Conservation (phyloP, 2,888 invertebrate genomes). For the Polyommatus icarus region DNA sequence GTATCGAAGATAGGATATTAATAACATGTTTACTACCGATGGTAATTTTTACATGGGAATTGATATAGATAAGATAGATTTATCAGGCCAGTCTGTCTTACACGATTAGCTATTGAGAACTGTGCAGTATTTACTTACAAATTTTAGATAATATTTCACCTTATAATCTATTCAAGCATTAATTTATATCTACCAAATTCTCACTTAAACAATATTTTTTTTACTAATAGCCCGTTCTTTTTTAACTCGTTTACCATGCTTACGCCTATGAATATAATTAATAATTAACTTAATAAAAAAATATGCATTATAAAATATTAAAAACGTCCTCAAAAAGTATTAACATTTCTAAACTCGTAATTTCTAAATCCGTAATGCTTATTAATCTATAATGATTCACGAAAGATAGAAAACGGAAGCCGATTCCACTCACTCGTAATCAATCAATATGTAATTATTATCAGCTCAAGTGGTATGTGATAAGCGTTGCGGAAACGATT, state of each 20-base stretch:
- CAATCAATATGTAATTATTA: constrained; percentile 7
- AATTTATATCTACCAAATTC: too few species aligned
- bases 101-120: neutral
- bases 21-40: constrained; percentile 25
- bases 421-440: neutral
- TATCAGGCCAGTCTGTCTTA: neutral
- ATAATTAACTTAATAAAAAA: too few species aligned
- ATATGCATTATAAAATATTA: too few species aligned
- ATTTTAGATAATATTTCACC: too few species aligned
- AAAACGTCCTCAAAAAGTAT: too few species aligned
- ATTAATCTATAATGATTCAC: neutral
- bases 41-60: neutral
- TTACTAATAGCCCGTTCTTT: too few species aligned
- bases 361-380: neutral
- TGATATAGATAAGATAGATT: constrained; percentile 8
- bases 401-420: neutral
- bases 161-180: too few species aligned
- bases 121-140: neutral
- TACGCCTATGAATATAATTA: too few species aligned
- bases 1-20: constrained; percentile 3
- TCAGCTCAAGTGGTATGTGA: constrained; percentile 1
- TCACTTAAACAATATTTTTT: too few species aligned
- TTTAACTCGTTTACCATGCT: too few species aligned
- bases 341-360: neutral
- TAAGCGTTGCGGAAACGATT: neutral